Percentiles rank a stretch among this genome's conserved stretches.
Evolutionary conservation across 2,888 invertebrate species (phyloP).

Genomic region (Halictus ligatus): DNA sequence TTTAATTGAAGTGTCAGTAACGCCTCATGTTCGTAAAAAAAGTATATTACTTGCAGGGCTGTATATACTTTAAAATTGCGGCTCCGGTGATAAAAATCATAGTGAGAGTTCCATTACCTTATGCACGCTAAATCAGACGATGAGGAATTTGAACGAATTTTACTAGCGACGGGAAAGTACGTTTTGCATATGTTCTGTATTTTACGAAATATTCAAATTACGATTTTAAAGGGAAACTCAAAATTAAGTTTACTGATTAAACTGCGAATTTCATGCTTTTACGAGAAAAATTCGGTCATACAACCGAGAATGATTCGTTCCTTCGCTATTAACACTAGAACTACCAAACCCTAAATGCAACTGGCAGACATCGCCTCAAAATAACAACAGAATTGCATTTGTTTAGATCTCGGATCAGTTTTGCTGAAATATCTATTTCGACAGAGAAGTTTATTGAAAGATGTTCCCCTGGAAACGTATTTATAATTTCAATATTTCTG

Average conservation of each 20-base stretch:
- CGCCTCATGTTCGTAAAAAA: not conserved
- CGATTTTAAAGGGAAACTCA: not conserved
- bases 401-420: no score
- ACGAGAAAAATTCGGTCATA: not conserved
- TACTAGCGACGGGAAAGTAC: not conserved
- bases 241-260: not conserved
- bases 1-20: not conserved
- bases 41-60: not conserved
- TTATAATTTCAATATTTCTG: no score
- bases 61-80: conserved; percentile 15
- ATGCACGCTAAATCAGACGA: not conserved
- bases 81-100: not conserved
- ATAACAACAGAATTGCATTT: no score
- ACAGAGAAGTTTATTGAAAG: no score
- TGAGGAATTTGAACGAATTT: not conserved
- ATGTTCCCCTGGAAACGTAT: no score
- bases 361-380: no score
- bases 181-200: not conserved
- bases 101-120: not conserved
- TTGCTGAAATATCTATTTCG: no score
- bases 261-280: not conserved
- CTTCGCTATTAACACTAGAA: not conserved
- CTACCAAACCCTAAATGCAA: no score
- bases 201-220: not conserved
- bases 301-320: not conserved